phyloP scores from a whole-genome alignment of 1,140 invertebrate species.

The Drosophila elegans region DNA sequence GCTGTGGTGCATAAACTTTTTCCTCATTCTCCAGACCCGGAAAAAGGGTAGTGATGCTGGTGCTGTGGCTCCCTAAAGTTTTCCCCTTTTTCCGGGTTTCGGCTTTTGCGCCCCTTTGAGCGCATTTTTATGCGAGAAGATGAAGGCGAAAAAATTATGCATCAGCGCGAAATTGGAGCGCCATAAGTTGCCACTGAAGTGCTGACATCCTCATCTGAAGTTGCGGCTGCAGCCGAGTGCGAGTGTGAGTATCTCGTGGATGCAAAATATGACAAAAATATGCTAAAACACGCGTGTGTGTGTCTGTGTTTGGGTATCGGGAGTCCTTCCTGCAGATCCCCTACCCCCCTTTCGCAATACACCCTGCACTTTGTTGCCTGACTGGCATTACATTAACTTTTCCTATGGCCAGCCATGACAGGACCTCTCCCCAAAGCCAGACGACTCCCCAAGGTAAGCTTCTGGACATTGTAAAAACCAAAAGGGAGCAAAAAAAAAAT shows the following conservation, averaged over 20 bases:
- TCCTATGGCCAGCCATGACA: constrained; percentile 45
- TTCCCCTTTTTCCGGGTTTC: constrained; percentile 55
- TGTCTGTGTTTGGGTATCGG: neutral
- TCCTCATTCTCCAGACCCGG: constrained; percentile 8
- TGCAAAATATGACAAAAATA: constrained; percentile 70
- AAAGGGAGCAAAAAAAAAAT: constrained; percentile 48
- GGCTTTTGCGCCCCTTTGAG: constrained; percentile 75
- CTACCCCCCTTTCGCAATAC: neutral
- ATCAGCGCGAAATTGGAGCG: constrained; percentile 82
- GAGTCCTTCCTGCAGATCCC: constrained; percentile 1
- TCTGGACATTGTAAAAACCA: constrained; percentile 43
- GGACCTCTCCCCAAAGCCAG: constrained; percentile 25
- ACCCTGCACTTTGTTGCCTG: constrained; percentile 37
- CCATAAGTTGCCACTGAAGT: constrained; percentile 79
- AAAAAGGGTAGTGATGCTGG: constrained; percentile 1
- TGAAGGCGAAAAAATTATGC: constrained; percentile 73
- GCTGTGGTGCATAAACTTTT: constrained; percentile 1
- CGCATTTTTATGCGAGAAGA: constrained; percentile 77
- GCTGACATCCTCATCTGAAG: constrained; percentile 64
- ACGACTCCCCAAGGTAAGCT: constrained; percentile 64
- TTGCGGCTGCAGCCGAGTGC: constrained; percentile 26
- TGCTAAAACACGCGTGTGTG: constrained; percentile 58
- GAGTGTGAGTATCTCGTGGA: constrained; percentile 43
- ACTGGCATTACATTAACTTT: constrained; percentile 73
- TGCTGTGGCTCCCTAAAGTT: constrained; percentile 34